Percentiles rank a stretch among this genome's conserved stretches.
These are phyloP conservation scores for Sebastes trivittatus DNA, from an alignment of 2,797 vertebrate genomes.

Conservation along the genomic window DNA sequence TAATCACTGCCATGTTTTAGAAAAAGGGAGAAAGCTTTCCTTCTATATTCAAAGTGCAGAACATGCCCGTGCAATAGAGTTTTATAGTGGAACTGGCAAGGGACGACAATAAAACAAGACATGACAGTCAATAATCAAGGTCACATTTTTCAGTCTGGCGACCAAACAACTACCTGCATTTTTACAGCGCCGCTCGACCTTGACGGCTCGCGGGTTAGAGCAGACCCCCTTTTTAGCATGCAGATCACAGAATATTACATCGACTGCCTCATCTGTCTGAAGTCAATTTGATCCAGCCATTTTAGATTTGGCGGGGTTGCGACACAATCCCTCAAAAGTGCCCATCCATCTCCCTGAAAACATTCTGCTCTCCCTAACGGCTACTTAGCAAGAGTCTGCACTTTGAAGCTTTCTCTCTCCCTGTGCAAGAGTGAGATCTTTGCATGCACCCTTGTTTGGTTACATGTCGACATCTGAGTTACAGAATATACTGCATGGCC, in stretches of 20 bases:
- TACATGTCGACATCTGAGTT: conserved; percentile 64
- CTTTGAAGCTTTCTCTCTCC: conserved; percentile 50
- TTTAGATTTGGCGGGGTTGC: conserved; percentile 81
- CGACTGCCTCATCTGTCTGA: conserved; percentile 81
- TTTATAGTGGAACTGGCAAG: conserved; percentile 59
- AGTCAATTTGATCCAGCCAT: conserved; percentile 84
- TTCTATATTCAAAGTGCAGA: conserved; percentile 29
- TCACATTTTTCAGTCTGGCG: conserved; percentile 81
- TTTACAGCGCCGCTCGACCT: conserved; percentile 79
- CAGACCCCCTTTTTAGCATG: conserved; percentile 80
- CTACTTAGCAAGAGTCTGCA: conserved; percentile 68
- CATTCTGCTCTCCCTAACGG: conserved; percentile 77
- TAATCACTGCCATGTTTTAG: conserved; percentile 9
- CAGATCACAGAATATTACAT: conserved; percentile 85
- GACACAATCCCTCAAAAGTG: conserved; percentile 82
- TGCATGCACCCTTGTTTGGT: conserved; percentile 68
- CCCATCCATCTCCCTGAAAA: conserved; percentile 80
- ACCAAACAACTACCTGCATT: conserved; percentile 81
- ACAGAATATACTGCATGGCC: conserved; percentile 61
- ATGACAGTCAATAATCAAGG: conserved; percentile 82
- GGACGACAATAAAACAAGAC: conserved; percentile 77
- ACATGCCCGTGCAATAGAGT: conserved; percentile 27
- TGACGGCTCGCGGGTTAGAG: conserved; percentile 75
- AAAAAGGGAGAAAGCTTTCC: conserved; percentile 4
- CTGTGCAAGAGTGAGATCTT: conserved; percentile 47